phyloP scores from a whole-genome alignment of 2,113 vertebrate genomes.

The Amazona vittata region DNA sequence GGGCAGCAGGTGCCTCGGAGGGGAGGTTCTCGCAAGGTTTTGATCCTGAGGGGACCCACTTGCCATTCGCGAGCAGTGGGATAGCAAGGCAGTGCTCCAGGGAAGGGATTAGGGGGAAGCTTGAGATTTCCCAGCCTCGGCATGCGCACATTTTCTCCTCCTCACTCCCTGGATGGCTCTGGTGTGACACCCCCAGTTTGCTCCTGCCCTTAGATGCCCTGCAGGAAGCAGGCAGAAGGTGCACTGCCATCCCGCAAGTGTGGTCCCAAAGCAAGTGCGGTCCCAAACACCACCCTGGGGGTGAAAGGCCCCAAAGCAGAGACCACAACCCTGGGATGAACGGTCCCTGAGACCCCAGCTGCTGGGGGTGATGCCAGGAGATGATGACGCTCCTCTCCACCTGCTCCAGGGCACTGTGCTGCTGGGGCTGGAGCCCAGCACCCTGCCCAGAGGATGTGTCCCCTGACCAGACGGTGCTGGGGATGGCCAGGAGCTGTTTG shows the following conservation, averaged over 20 bases:
- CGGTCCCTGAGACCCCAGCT: neutral
- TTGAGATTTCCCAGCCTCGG: neutral
- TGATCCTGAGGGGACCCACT: neutral
- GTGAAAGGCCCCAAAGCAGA: neutral
- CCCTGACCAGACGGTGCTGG: neutral
- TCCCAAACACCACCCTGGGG: neutral
- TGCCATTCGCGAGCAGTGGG: neutral
- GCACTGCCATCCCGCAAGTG: rapidly evolving
- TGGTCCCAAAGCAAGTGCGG: neutral
- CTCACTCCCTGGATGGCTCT: rapidly evolving
- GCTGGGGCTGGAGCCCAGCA: neutral
- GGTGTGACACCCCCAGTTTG: rapidly evolving
- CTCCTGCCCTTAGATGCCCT: neutral
- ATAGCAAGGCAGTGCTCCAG: rapidly evolving
- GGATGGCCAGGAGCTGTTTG: neutral
- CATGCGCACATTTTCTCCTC: neutral
- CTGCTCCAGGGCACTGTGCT: neutral
- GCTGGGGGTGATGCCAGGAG: neutral
- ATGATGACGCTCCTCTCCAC: neutral
- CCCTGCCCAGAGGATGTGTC: neutral
- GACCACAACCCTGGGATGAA: neutral
- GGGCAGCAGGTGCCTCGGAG: neutral
- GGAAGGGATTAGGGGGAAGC: neutral
- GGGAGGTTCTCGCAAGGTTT: neutral
- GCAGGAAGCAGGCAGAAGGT: neutral